phyloP scores from a whole-genome alignment of 2,797 vertebrate genomes.

The Microctenopoma stevenorrisi region DNA sequence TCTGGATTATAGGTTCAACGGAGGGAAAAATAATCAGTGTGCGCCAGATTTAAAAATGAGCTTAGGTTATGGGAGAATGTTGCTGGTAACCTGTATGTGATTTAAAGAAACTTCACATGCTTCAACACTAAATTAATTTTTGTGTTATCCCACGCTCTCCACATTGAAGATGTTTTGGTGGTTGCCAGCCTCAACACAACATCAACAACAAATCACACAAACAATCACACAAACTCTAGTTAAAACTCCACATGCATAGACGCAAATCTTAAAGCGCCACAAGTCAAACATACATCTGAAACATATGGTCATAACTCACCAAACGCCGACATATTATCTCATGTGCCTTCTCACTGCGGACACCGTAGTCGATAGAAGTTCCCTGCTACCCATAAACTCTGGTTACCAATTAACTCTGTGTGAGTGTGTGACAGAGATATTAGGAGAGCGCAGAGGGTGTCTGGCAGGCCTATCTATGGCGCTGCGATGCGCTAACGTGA shows the following conservation, averaged over 20 bases:
- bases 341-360: constrained; percentile 38
- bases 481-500: constrained; percentile 86
- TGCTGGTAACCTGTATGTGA: neutral
- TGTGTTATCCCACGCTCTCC: constrained; percentile 8
- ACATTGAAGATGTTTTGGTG: constrained; percentile 5
- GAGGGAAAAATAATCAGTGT: neutral
- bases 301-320: constrained; percentile 78
- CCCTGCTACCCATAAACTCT: constrained; percentile 69
- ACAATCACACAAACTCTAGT: neutral
- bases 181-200: constrained; percentile 15
- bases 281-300: constrained; percentile 22
- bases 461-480: constrained; percentile 82
- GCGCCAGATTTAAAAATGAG: constrained; percentile 9
- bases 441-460: constrained; percentile 64
- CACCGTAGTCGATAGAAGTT: constrained; percentile 55
- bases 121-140: constrained; percentile 17
- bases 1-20: constrained; percentile 1
- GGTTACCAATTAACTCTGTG: constrained; percentile 77
- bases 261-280: constrained; percentile 1
- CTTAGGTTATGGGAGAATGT: neutral
- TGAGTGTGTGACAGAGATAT: constrained; percentile 57
- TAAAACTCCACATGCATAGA: neutral
- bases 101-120: constrained; percentile 3
- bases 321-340: constrained; percentile 77
- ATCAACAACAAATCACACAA: neutral